phyloP scores from a whole-genome alignment of 1,140 invertebrate species.

The Nasonia longicornis region DNA sequence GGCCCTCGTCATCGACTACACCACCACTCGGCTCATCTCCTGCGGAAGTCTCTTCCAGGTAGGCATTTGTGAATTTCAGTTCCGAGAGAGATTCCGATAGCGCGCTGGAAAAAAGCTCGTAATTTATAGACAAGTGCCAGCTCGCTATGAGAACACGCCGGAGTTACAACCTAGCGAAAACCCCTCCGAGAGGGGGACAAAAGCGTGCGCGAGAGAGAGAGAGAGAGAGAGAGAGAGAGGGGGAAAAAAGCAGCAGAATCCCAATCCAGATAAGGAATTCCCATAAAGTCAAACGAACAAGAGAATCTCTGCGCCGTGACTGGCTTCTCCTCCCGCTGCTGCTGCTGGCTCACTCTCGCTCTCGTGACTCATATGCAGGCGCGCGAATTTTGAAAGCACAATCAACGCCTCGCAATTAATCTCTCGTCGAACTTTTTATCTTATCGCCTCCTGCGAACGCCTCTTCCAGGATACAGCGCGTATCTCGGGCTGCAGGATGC shows the following conservation, averaged over 20 bases:
- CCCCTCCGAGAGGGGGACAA: constrained; percentile 15
- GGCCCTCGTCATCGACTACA: constrained; percentile 94
- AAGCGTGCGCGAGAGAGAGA: not conserved
- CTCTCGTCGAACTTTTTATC: constrained; percentile 24
- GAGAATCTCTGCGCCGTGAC: constrained; percentile 26
- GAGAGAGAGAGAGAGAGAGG: constrained; percentile 5
- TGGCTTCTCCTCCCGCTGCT: not conserved
- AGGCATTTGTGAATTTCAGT: not conserved
- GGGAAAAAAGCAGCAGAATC: constrained; percentile 31
- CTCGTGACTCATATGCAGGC: not conserved
- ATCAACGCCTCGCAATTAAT: not conserved
- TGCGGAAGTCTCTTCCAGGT: constrained; percentile 88
- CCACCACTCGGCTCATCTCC: constrained; percentile 87
- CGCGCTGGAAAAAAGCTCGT: not conserved
- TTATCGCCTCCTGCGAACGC: constrained; percentile 27
- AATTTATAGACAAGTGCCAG: constrained; percentile 35
- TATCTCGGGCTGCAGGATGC: not conserved
- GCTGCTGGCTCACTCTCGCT: not conserved
- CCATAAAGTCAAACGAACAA: constrained; percentile 45
- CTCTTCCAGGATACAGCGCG: not conserved
- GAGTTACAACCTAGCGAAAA: not conserved
- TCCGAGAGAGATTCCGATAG: not conserved
- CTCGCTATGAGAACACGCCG: not conserved
- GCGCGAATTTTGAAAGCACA: no score
- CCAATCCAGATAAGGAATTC: constrained; percentile 48